These are phyloP conservation scores for Enteromius afrohamiltoni DNA, from an alignment of 2,797 vertebrate genomes.

Conservation along the genomic window DNA sequence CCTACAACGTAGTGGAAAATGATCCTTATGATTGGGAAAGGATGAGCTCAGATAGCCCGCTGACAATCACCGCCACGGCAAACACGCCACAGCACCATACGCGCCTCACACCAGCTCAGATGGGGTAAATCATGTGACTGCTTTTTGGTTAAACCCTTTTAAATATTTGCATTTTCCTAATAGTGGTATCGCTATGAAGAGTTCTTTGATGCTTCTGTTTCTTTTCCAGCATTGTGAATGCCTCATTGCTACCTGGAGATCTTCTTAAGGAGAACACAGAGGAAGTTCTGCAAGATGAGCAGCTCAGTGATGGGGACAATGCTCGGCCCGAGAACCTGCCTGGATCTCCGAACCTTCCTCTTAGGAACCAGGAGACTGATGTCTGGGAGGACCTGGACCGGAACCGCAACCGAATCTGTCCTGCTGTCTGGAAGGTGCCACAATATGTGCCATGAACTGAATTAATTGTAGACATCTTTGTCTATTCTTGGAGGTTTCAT, in stretches of 20 bases:
- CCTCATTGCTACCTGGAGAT: slow-evolving; percentile 94
- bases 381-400: slow-evolving; percentile 98
- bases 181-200: neutral
- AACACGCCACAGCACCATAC: slow-evolving; percentile 94
- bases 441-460: neutral
- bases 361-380: slow-evolving; percentile 90
- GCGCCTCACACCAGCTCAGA: slow-evolving; percentile 91
- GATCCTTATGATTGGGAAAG: slow-evolving; percentile 98
- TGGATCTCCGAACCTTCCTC: slow-evolving; percentile 82
- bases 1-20: slow-evolving; percentile 91
- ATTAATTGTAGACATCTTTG: neutral
- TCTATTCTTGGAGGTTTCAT: neutral
- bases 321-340: slow-evolving; percentile 82
- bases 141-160: neutral
- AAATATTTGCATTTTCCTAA: neutral
- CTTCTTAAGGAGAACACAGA: slow-evolving; percentile 95
- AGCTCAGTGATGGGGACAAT: slow-evolving; percentile 94
- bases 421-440: slow-evolving; percentile 86
- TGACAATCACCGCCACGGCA: slow-evolving; percentile 86
- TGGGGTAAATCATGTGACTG: slow-evolving; percentile 82
- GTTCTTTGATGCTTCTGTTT: neutral
- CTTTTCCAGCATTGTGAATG: slow-evolving; percentile 90
- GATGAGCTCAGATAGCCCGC: slow-evolving; percentile 85
- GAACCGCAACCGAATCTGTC: slow-evolving; percentile 90
- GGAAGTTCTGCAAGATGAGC: slow-evolving; percentile 96